A percentile compares a stretch with the other conserved stretches of the same genome.
Conservation (phyloP, 2,797 vertebrate genomes). For the Cyclura pinguis region DNA sequence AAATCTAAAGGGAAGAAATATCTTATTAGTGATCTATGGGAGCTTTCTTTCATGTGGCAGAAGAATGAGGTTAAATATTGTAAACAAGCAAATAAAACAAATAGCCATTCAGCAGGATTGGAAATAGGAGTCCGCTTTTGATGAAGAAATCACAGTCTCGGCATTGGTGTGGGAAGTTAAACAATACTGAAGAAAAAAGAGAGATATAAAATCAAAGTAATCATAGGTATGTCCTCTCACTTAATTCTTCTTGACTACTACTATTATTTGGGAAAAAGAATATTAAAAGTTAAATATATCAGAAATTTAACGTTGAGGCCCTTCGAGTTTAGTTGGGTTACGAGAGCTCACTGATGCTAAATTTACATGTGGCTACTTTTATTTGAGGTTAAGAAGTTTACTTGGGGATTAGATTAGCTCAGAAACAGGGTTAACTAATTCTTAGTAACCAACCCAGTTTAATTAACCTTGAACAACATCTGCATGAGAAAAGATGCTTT, state of each 20-base stretch:
- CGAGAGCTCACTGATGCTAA: neutral
- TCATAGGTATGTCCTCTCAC: no score
- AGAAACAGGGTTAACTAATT: neutral
- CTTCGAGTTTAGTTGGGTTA: no score
- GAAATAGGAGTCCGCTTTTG: no score
- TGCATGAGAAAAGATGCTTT: neutral
- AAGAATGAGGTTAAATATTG: neutral
- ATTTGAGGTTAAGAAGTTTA: constrained; percentile 5
- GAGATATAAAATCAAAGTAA: no score
- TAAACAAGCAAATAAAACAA: neutral
- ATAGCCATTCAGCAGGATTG: neutral
- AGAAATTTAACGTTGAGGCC: neutral
- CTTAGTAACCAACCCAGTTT: neutral
- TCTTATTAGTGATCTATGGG: neutral
- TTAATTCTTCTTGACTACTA: neutral
- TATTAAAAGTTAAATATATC: neutral
- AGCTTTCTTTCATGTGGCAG: neutral
- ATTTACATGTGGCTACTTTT: neutral
- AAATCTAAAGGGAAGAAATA: neutral
- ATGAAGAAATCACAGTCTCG: no score
- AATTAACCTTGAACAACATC: neutral
- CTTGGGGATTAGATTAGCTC: neutral
- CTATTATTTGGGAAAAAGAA: neutral
- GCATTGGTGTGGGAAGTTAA: neutral
- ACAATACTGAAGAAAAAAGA: neutral